Evolutionary conservation across 2,888 invertebrate species (phyloP).

Genomic region (Amphimallon solstitiale): DNA sequence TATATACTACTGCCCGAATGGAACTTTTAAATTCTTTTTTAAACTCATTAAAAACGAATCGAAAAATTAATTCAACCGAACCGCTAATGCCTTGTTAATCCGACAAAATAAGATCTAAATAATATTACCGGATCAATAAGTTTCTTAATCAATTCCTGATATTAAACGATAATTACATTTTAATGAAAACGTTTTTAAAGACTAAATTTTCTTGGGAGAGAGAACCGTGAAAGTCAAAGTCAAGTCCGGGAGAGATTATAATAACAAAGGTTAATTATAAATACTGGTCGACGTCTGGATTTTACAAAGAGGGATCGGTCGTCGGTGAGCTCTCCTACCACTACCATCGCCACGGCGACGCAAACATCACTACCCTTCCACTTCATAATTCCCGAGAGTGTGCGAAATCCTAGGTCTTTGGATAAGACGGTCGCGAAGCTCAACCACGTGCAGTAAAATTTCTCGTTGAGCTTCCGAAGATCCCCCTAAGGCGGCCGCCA

Average conservation of each 20-base stretch:
- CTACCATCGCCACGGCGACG: not conserved
- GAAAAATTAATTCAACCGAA: too few species aligned
- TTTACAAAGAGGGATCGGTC: not conserved
- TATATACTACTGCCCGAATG: too few species aligned
- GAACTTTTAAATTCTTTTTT: too few species aligned
- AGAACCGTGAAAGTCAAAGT: not conserved
- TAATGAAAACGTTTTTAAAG: too few species aligned
- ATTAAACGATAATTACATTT: too few species aligned
- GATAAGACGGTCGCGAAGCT: conserved; percentile 49
- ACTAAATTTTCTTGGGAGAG: not conserved
- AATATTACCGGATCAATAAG: too few species aligned
- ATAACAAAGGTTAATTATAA: conserved; percentile 12
- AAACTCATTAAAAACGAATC: too few species aligned
- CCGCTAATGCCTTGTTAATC: too few species aligned
- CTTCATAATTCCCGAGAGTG: conserved; percentile 35
- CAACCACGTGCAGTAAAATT: conserved; percentile 45
- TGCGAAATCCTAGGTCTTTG: conserved; percentile 43
- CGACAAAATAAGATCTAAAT: too few species aligned
- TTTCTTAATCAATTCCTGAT: too few species aligned
- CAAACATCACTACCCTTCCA: conserved; percentile 4
- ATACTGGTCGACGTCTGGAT: not conserved
- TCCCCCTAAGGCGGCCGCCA: conserved; percentile 34
- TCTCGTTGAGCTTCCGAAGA: conserved; percentile 10
- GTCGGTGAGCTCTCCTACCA: not conserved
- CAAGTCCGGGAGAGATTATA: not conserved